A percentile compares a stretch with the other conserved stretches of the same genome.
These are phyloP conservation scores for Falcunculus frontatus DNA, from an alignment of 2,113 vertebrate species.

Conservation along the genomic window DNA sequence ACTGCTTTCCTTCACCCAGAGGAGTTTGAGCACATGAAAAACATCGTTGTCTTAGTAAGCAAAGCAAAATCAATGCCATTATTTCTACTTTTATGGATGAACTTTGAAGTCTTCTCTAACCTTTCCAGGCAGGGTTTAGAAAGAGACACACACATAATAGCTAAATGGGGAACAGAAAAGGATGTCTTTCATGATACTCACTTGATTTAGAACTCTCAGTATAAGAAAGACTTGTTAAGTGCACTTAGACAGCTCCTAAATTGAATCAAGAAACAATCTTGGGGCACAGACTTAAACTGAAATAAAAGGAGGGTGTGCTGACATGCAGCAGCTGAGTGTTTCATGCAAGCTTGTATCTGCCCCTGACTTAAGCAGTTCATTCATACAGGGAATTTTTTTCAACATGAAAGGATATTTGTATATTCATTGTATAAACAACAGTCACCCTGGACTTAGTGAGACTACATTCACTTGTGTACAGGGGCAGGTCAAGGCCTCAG, in stretches of 20 bases:
- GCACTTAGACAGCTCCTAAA: not conserved
- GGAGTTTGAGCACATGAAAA: constrained; percentile 97
- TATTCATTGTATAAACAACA: not conserved
- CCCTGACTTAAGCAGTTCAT: not conserved
- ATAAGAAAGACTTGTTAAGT: not conserved
- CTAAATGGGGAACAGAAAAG: not conserved
- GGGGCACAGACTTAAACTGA: not conserved
- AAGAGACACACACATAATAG: not conserved
- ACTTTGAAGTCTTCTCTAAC: not conserved
- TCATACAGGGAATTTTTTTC: not conserved
- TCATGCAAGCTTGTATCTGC: not conserved
- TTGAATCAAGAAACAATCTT: not conserved
- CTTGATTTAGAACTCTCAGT: not conserved
- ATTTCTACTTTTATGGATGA: not conserved
- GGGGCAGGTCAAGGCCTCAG: not conserved
- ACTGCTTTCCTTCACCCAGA: constrained; percentile 95
- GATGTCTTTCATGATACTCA: not conserved
- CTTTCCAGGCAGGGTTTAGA: not conserved
- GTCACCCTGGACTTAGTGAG: not conserved
- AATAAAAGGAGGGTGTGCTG: not conserved
- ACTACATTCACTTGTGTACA: not conserved
- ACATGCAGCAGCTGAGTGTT: not conserved
- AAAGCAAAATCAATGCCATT: not conserved
- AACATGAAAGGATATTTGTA: not conserved
- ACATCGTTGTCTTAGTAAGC: constrained; percentile 92